Evolutionary conservation across 2,113 vertebrate species (phyloP).

Genomic region (Indicator indicator): DNA sequence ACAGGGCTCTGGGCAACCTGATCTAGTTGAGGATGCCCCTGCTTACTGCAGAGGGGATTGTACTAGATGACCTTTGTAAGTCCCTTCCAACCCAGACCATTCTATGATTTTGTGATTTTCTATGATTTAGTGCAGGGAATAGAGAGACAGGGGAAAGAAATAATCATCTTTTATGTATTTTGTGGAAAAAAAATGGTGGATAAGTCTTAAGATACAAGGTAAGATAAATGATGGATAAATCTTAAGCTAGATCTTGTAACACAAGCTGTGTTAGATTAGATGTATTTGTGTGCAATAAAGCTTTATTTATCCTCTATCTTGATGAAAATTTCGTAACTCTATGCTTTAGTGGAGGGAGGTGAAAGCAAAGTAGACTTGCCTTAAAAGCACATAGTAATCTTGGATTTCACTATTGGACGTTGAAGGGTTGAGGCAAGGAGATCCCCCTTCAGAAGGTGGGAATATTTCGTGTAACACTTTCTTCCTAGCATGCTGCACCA

Average conservation of each 20-base stretch:
- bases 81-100: too few species aligned
- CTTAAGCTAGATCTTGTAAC: not conserved
- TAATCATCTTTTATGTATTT: accelerated
- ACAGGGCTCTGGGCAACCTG: too few species aligned
- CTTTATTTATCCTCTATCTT: not conserved
- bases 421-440: not conserved
- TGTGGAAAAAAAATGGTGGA: not conserved
- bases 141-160: not conserved
- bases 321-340: not conserved
- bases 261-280: not conserved
- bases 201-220: not conserved
- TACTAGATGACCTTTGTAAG: too few species aligned
- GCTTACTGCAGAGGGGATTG: too few species aligned
- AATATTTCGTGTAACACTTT: not conserved
- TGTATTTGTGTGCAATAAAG: not conserved
- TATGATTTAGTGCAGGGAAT: not conserved
- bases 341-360: not conserved
- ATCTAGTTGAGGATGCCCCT: too few species aligned
- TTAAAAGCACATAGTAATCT: not conserved
- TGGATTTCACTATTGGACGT: not conserved
- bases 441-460: not conserved
- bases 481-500: not conserved
- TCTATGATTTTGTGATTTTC: not conserved
- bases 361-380: not conserved
- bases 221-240: not conserved